Percentiles rank a stretch among this genome's conserved stretches.
phyloP scores from a whole-genome alignment of 2,113 vertebrate genomes.

The Pterocles burchelli region DNA sequence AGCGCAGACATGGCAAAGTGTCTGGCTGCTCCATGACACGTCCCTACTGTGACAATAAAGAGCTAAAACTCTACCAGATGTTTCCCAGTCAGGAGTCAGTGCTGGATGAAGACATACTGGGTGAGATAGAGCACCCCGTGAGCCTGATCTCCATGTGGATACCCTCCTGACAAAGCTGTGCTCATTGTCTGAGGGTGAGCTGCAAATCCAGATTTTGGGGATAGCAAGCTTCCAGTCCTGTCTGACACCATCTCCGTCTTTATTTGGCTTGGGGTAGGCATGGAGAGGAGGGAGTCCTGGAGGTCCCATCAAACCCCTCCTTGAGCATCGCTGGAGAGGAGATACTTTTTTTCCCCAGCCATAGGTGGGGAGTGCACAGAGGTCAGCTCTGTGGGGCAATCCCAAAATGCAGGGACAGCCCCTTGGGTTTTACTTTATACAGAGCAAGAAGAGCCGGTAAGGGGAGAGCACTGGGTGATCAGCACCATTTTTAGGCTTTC shows the following conservation, averaged over 20 bases:
- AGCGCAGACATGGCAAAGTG: accelerated
- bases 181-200: neutral
- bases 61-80: neutral
- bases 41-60: neutral
- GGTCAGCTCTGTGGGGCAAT: neutral
- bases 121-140: neutral
- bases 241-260: neutral
- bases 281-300: neutral
- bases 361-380: neutral
- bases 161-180: neutral
- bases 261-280: neutral
- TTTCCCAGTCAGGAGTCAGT: neutral
- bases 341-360: neutral
- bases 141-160: neutral
- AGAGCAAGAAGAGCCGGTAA: neutral
- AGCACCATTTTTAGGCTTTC: neutral
- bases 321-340: neutral
- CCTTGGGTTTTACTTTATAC: neutral
- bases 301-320: neutral
- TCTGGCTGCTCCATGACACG: neutral
- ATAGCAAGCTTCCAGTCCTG: neutral
- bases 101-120: neutral
- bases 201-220: neutral
- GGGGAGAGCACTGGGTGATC: neutral
- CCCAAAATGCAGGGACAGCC: neutral